Conservation (phyloP, 2,888 invertebrate genomes). For the Ennomos fuscantarius region DNA sequence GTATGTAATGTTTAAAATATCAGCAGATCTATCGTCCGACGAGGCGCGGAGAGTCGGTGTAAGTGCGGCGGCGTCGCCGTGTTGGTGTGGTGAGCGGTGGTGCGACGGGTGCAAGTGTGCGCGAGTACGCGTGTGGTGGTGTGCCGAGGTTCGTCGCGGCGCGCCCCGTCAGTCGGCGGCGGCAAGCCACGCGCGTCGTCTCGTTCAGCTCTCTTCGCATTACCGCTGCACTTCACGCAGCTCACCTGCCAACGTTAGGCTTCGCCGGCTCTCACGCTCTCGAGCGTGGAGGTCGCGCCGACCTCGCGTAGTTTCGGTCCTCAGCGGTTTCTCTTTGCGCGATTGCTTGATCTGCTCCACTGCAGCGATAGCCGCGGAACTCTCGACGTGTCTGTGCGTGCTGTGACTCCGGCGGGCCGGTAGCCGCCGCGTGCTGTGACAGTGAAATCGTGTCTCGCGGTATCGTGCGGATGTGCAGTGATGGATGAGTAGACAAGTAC, state of each 20-base stretch:
- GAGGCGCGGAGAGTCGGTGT: conserved; percentile 55
- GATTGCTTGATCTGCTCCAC: conserved; percentile 51
- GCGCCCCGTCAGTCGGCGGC: conserved; percentile 83
- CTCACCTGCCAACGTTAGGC: conserved; percentile 72
- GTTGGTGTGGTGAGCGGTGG: conserved; percentile 58
- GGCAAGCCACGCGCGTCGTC: conserved; percentile 83
- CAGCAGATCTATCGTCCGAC: conserved; percentile 60
- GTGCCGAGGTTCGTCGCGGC: conserved; percentile 72
- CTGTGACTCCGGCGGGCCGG: conserved; percentile 70
- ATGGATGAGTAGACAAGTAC: conserved; percentile 80
- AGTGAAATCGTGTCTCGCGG: conserved; percentile 80
- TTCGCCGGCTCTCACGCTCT: conserved; percentile 77
- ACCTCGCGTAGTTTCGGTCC: conserved; percentile 68
- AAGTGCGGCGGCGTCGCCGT: conserved; percentile 39
- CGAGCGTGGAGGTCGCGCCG: conserved; percentile 76
- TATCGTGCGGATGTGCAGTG: conserved; percentile 84
- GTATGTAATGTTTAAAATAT: conserved; percentile 79
- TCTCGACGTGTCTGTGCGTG: conserved; percentile 60
- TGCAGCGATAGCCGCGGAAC: conserved; percentile 64
- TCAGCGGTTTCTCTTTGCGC: conserved; percentile 63
- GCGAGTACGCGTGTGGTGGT: conserved; percentile 77
- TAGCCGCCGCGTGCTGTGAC: conserved; percentile 79
- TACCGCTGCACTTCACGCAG: conserved; percentile 66
- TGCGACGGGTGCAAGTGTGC: conserved; percentile 61
- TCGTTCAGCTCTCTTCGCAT: conserved; percentile 66